Base-by-base conservation (phyloP, 2,888 invertebrate genomes). In the Idaea straminata region DNA sequence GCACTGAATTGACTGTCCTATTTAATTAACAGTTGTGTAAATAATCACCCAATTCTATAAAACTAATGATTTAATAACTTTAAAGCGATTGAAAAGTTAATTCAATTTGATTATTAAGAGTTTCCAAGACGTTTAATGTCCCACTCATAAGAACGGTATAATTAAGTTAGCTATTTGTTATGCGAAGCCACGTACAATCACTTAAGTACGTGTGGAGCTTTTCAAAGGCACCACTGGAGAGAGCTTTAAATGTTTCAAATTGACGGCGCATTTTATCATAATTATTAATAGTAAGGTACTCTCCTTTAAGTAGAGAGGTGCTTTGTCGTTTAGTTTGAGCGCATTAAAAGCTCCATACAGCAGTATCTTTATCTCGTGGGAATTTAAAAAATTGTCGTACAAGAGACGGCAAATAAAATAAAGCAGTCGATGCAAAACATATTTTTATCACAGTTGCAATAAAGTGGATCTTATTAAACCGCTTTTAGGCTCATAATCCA, bases 81-180 rank as follows among this genome's bases (percentile, higher is more conserved):
- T 47, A 47, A 47, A 47, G 47, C 5, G 47, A 47, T 47, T 47
- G 7, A 47, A 47, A 47, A 47, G 47, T 59, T 59, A 59, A 59
- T 59, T 59, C 58, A 62, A 70, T 72, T 67, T 65, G 69, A 70
- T 72, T 67, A 72, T 68, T 58, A 66, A 66, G 66, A 82, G 82
- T 82, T 84, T 78, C 25, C 78, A 82, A 85, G 86, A 81, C 81
- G 85, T 85, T 85, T 84, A 87, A 86, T 84, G 84, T 83, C 79
- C 78, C 79, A 84, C 85, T 88, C 83, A 82, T 85, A 85, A 85
- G 84, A 84, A 83, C 83, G 77, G 82, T 83, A 86, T 87, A 86
- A 87, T 89, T 85, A 87, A 83, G 78, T 78, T 69, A 70, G 82
- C 82, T 83, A 81, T 88, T 89, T 84, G 83, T 86, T 87, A 88